Evolutionary conservation across 2,888 invertebrate genomes (phyloP).

Genomic region (Tromatobia lineatoria): DNA sequence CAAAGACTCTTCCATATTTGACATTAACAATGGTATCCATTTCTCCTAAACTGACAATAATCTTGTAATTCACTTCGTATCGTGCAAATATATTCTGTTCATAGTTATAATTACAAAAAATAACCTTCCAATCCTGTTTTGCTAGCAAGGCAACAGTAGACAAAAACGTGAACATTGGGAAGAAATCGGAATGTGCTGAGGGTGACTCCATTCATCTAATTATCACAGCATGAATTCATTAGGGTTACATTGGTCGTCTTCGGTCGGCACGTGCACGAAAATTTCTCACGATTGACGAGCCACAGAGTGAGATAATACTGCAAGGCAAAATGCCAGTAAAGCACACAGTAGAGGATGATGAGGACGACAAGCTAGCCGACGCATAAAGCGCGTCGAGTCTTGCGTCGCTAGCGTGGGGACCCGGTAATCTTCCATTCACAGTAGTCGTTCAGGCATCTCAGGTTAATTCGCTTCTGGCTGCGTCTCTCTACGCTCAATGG

Average conservation of each 20-base stretch:
- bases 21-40: background rate
- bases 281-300: conserved; percentile 64
- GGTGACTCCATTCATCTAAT: conserved; percentile 54
- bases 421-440: conserved; percentile 77
- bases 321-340: conserved; percentile 26
- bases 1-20: background rate
- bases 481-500: conserved; percentile 71
- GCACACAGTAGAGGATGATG: conserved; percentile 13
- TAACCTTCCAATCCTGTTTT: background rate
- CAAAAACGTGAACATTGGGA: background rate
- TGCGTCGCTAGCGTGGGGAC: conserved; percentile 52
- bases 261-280: conserved; percentile 47
- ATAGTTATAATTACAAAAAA: background rate
- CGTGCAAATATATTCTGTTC: background rate
- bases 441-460: conserved; percentile 77
- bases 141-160: background rate
- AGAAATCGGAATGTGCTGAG: background rate
- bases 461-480: conserved; percentile 79
- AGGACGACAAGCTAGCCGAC: conserved; percentile 57
- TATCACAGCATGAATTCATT: conserved; percentile 62
- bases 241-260: conserved; percentile 29
- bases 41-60: background rate
- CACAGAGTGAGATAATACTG: conserved; percentile 38
- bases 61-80: background rate
- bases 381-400: conserved; percentile 65